Evolutionary conservation across 2,888 invertebrate species (phyloP).

Genomic region (Aelia acuminata): DNA sequence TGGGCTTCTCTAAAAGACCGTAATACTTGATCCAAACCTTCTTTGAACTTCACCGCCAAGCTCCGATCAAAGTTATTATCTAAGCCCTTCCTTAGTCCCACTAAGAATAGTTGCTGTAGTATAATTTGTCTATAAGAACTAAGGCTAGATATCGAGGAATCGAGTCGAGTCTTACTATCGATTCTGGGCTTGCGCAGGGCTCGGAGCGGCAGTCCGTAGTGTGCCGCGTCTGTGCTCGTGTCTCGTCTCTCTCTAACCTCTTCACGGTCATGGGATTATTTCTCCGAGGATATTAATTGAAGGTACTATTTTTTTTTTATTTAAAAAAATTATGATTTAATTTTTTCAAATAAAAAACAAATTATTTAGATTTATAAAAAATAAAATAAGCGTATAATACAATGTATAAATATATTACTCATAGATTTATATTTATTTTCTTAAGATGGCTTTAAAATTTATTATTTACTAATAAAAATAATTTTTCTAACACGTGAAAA

Average conservation of each 20-base stretch:
- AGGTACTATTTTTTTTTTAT: not conserved
- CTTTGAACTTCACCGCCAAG: conserved; percentile 20
- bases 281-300: conserved; percentile 17
- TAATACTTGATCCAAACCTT: conserved; percentile 22
- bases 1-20: not conserved
- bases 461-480: too few species aligned
- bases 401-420: too few species aligned
- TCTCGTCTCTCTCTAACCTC: not conserved
- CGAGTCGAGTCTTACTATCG: conserved; percentile 17
- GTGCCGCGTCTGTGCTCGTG: conserved; percentile 46
- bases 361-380: too few species aligned
- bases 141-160: conserved; percentile 45
- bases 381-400: too few species aligned
- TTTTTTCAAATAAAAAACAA: too few species aligned
- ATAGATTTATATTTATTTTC: too few species aligned
- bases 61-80: conserved; percentile 13
- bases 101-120: not conserved
- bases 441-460: too few species aligned
- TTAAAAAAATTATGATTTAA: too few species aligned
- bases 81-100: not conserved
- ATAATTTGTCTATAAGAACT: conserved; percentile 8
- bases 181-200: conserved; percentile 42
- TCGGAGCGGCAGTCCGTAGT: conserved; percentile 43
- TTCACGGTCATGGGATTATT: conserved; percentile 40
- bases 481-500: too few species aligned